Evolutionary conservation across 1,140 invertebrate species (phyloP).

Genomic region (Lepidotrigona ventralis): DNA sequence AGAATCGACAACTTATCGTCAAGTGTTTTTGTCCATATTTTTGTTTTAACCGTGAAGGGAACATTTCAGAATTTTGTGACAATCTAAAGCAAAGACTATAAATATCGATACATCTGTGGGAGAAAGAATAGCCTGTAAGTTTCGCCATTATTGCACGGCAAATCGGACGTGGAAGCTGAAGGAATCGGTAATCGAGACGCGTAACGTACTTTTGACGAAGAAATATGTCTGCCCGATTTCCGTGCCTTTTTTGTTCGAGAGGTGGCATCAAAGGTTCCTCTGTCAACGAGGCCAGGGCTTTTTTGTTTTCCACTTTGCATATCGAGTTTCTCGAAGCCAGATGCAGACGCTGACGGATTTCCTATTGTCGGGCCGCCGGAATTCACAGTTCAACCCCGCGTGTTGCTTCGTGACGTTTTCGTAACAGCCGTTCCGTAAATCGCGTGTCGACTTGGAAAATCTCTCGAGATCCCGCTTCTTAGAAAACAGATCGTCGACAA

Average conservation of each 20-base stretch:
- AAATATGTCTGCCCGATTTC: conserved; percentile 16
- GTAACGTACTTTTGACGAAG: conserved; percentile 33
- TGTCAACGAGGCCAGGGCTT: conserved; percentile 26
- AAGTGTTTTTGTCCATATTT: too few relatives aligned
- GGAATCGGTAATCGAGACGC: conserved; percentile 26
- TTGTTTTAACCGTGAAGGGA: too few relatives aligned
- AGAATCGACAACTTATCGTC: too few relatives aligned
- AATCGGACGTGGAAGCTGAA: neutral
- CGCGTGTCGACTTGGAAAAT: neutral
- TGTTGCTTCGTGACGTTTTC: neutral
- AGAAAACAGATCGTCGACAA: too few relatives aligned
- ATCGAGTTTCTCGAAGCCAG: conserved; percentile 54
- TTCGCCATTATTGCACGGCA: neutral
- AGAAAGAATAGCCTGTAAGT: neutral
- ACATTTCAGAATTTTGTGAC: too few relatives aligned
- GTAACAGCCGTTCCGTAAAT: neutral
- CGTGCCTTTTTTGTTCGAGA: conserved; percentile 16
- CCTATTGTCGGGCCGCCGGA: conserved; percentile 14
- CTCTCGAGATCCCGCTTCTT: too few relatives aligned
- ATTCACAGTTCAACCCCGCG: conserved; percentile 6
- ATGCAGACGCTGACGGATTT: conserved; percentile 35
- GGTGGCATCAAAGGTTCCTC: conserved; percentile 39
- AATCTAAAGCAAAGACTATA: too few relatives aligned
- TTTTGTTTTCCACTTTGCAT: conserved; percentile 55
- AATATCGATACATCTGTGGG: too few relatives aligned